Evolutionary conservation across 2,797 vertebrate species (phyloP), one percentile per base, ranked within the genome.

Genomic region (Bucorvus abyssinicus): DNA sequence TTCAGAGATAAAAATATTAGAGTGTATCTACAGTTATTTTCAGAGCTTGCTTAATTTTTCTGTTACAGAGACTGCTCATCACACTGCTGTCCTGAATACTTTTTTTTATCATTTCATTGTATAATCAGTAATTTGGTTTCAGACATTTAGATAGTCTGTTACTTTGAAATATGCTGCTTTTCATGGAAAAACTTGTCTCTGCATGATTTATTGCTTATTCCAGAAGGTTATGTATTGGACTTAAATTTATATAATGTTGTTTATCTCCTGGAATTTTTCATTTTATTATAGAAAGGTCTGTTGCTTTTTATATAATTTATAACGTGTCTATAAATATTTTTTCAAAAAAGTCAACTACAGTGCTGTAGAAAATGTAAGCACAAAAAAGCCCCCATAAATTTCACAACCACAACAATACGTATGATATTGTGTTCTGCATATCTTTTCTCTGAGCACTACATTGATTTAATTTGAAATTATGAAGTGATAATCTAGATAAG

Each of bases 381-480:
- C 49, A 56, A 60, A 68, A 64, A 55, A 49, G 10, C 19, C 20
- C 20, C 20, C 22, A 21, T 21, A 16, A 30, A 50, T 42, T 65
- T 70, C 5, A 12, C 24, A 68, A 49, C 7, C 15, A 34, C 15
- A 32, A 8, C 22, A 50, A 22, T 68, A 47, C 16, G 15, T 47
- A 47, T 17, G 16, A 47, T 47, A 14, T 12, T 47, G 15, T 49
- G 21, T 49, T 49, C 47, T 49, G 20, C 19, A 20, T 49, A 49
- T 49, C 47, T 49, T 49, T 49, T 49, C 17, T 36, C 38, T 47
- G 42, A 78, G 61, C 47, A 55, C 11, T 0, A 2, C 0, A 0
- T 12, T 63, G 44, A 49, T 63, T 82, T 73, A 69, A 63, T 69
- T 82, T 63, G 30, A 59, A 84, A 55, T 71, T 65, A 20, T 49